Percentiles rank a stretch among this genome's conserved stretches.
phyloP scores from a whole-genome alignment of 2,797 vertebrate genomes.

The Sebastes flavidus region DNA sequence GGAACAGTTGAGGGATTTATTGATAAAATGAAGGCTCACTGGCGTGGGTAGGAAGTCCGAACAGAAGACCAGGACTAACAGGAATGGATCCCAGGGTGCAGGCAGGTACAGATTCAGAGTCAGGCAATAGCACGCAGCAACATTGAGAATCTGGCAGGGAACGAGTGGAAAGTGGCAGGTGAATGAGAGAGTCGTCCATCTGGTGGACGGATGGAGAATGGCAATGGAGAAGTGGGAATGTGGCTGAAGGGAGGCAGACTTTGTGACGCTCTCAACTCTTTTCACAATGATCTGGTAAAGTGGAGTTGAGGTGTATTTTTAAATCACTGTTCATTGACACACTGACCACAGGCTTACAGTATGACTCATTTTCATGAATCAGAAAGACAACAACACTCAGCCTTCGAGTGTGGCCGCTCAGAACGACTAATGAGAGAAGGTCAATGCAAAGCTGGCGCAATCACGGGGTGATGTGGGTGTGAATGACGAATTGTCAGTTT shows the following conservation, averaged over 20 bases:
- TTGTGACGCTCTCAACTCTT: background rate
- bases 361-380: background rate
- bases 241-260: background rate
- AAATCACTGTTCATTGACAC: background rate
- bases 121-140: background rate
- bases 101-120: too few relatives aligned
- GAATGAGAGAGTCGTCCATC: background rate
- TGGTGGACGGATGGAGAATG: background rate
- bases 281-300: background rate
- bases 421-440: too few relatives aligned
- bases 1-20: background rate
- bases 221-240: background rate
- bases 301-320: background rate
- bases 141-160: background rate
- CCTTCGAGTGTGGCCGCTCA: background rate
- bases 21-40: background rate
- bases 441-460: too few relatives aligned
- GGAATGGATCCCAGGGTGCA: background rate
- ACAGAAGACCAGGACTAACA: background rate
- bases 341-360: background rate
- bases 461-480: background rate
- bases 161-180: background rate
- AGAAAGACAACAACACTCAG: background rate
- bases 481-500: background rate
- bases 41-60: background rate